phyloP scores from a whole-genome alignment of 2,797 vertebrate species.

The Sus cebifrons region DNA sequence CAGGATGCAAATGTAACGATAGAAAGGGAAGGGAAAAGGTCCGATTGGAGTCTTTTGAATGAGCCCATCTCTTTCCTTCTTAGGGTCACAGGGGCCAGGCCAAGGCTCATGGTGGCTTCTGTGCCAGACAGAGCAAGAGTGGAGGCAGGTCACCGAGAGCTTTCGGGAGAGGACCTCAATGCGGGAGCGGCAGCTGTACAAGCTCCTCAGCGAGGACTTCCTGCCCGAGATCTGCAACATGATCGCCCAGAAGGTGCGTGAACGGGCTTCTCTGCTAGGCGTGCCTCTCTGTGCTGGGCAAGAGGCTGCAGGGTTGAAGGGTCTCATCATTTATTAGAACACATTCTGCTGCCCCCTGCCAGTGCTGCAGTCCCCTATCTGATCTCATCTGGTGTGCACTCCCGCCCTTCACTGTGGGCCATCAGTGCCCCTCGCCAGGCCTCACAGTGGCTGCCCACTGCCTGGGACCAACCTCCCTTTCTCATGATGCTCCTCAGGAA shows the following conservation, averaged over 20 bases:
- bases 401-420: no score
- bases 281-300: neutral
- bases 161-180: slow-evolving; percentile 96
- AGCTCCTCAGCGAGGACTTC: slow-evolving; percentile 98
- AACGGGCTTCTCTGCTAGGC: neutral
- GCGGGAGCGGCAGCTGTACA: slow-evolving; percentile 97
- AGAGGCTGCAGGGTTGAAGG: neutral
- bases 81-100: slow-evolving; percentile 90
- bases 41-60: slow-evolving; percentile 41
- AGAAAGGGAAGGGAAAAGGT: slow-evolving; percentile 18
- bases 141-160: slow-evolving; percentile 96
- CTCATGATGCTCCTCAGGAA: neutral
- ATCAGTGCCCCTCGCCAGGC: neutral
- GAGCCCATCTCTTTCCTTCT: slow-evolving; percentile 78
- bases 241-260: slow-evolving; percentile 97
- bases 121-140: slow-evolving; percentile 97
- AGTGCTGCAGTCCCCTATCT: no score
- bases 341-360: no score
- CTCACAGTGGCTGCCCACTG: neutral
- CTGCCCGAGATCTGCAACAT: slow-evolving; percentile 99
- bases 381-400: no score
- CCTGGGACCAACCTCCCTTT: neutral
- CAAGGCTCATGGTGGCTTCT: slow-evolving; percentile 96
- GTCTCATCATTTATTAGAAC: no score
- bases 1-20: neutral